Conservation (phyloP, 2,888 invertebrate species). For the Nesidiocoris tenuis region DNA sequence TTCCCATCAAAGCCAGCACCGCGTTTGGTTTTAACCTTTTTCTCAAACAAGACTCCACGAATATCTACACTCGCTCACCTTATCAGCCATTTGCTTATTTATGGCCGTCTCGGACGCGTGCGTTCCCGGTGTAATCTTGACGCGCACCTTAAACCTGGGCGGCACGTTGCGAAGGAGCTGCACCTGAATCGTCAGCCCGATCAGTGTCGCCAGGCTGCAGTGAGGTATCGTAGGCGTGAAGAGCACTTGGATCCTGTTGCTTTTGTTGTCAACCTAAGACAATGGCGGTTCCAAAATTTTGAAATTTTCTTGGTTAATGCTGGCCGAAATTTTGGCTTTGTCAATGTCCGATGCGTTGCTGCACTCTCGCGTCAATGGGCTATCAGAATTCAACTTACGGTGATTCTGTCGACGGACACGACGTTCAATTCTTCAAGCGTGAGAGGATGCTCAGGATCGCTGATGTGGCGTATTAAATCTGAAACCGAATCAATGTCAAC, state of each 20-base stretch:
- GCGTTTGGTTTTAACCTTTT: too few species aligned
- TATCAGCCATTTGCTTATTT: constrained; percentile 94
- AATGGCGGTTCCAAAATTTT: too few species aligned
- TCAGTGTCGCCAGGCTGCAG: constrained; percentile 97
- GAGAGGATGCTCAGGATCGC: constrained; percentile 96
- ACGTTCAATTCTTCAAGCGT: constrained; percentile 93
- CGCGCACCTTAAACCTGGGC: constrained; percentile 74
- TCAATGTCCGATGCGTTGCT: too few species aligned
- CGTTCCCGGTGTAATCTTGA: constrained; percentile 76
- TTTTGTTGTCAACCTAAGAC: constrained; percentile 68
- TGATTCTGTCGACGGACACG: constrained; percentile 77
- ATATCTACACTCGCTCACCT: too few species aligned
- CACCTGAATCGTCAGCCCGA: constrained; percentile 80
- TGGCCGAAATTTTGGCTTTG: too few species aligned
- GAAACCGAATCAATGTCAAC: constrained; percentile 51
- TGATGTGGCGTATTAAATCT: constrained; percentile 90
- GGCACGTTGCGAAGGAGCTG: constrained; percentile 84
- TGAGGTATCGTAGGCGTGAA: constrained; percentile 99
- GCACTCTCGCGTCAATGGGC: too few species aligned
- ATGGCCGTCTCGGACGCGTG: constrained; percentile 81
- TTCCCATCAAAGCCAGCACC: too few species aligned
- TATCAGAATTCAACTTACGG: constrained; percentile 54
- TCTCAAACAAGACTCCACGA: too few species aligned
- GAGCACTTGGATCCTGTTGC: constrained; percentile 69
- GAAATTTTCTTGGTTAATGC: too few species aligned